These are phyloP conservation scores for Lumbricus terrestris DNA, from an alignment of 2,888 invertebrate species.

Conservation along the genomic window DNA sequence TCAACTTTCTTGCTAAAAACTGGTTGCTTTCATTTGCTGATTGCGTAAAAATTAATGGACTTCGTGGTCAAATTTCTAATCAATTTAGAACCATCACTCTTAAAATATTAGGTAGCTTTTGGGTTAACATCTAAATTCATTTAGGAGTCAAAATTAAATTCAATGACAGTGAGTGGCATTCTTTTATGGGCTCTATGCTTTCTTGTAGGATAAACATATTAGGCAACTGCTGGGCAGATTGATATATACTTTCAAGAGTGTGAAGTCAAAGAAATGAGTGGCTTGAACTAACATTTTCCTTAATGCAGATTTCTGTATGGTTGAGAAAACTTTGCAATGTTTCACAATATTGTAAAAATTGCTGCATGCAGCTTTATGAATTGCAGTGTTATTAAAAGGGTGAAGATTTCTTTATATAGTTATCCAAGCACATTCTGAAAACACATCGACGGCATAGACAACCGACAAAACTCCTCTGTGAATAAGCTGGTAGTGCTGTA, in stretches of 20 bases:
- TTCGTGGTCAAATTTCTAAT: background rate
- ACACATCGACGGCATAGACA: background rate
- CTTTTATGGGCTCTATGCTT: background rate
- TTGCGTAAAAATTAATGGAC: too few relatives aligned
- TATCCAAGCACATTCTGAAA: background rate
- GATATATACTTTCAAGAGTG: background rate
- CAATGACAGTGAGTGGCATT: background rate
- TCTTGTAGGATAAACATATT: background rate
- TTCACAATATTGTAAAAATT: background rate
- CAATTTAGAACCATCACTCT: background rate
- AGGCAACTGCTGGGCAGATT: background rate
- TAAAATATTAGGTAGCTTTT: background rate
- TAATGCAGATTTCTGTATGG: background rate
- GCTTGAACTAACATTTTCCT: background rate
- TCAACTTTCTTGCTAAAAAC: background rate
- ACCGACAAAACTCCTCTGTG: background rate
- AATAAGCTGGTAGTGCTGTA: too few relatives aligned
- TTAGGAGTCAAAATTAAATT: background rate
- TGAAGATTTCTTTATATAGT: background rate
- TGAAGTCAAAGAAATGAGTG: background rate
- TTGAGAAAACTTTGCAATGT: background rate
- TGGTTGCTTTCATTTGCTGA: background rate
- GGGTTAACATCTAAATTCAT: background rate
- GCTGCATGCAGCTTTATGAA: background rate
- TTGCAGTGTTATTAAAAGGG: background rate